Conservation (phyloP, 2,797 vertebrate genomes). For the Mormyrus proboscirostris region DNA sequence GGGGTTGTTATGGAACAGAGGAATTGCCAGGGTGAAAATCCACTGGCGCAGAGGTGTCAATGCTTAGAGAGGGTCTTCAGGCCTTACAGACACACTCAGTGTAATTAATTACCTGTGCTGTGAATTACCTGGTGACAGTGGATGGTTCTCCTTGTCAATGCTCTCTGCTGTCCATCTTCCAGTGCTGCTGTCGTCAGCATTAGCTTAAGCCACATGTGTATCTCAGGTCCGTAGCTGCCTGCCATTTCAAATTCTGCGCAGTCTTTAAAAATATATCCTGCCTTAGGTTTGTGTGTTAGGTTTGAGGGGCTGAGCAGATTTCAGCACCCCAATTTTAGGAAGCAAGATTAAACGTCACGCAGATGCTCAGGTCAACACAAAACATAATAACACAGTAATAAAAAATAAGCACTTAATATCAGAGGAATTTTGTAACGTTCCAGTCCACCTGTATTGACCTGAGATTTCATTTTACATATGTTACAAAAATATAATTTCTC, state of each 20-base stretch:
- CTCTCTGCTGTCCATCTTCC: background rate
- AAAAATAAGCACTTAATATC: background rate
- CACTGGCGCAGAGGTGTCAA: background rate
- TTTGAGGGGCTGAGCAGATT: background rate
- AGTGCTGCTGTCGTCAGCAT: background rate
- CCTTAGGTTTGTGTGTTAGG: background rate
- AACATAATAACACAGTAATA: background rate
- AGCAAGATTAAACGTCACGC: background rate
- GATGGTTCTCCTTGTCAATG: background rate
- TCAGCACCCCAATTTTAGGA: background rate
- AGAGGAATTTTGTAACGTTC: background rate
- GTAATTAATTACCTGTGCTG: background rate
- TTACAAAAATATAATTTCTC: background rate
- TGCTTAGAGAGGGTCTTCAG: background rate
- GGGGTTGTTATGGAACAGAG: background rate
- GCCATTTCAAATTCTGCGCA: background rate
- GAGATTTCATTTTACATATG: background rate
- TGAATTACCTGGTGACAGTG: background rate
- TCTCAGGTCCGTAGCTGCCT: background rate
- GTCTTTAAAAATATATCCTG: background rate
- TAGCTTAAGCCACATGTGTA: background rate
- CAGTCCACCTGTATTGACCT: background rate
- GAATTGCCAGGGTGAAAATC: background rate
- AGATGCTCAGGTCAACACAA: background rate
- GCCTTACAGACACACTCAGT: background rate